These are phyloP conservation scores for Drosophila acutilabella DNA, from an alignment of 2,888 invertebrate species.

Conservation along the genomic window DNA sequence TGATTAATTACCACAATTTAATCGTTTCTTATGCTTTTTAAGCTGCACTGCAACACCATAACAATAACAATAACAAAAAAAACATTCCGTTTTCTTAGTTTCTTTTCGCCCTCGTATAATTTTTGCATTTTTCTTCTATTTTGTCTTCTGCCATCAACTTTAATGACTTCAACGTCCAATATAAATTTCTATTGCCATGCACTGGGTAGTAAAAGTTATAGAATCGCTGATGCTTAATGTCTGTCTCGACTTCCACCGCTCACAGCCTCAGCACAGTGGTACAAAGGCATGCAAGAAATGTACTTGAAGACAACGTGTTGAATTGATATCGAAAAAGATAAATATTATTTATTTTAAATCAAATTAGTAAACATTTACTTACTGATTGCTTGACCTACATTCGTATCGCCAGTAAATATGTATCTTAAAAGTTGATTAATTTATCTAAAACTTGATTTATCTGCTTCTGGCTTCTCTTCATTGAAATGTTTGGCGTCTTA, in stretches of 20 bases:
- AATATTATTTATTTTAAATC: background rate
- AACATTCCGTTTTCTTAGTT: conserved; percentile 5
- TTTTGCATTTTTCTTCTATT: conserved; percentile 13
- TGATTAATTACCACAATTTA: conserved; percentile 37
- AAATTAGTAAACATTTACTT: background rate
- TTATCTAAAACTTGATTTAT: background rate
- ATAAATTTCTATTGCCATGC: conserved; percentile 35
- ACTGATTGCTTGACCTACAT: background rate
- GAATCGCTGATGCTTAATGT: conserved; percentile 20
- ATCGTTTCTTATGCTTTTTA: conserved; percentile 23
- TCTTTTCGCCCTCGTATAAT: background rate
- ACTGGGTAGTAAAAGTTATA: conserved; percentile 34
- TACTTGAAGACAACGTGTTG: background rate
- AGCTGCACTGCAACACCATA: conserved; percentile 1
- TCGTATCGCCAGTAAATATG: conserved; percentile 3
- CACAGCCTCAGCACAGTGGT: conserved; percentile 7
- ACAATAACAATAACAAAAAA: background rate
- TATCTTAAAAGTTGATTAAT: background rate
- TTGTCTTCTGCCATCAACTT: conserved; percentile 32
- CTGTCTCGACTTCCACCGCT: background rate
- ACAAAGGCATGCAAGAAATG: background rate
- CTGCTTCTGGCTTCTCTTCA: background rate
- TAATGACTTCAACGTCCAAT: conserved; percentile 32
- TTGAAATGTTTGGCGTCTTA: background rate
- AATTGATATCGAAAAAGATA: background rate